Evolutionary conservation across 1,140 invertebrate genomes (phyloP), one percentile per base, ranked within the genome.

Genomic region (Olivierus martensii): DNA sequence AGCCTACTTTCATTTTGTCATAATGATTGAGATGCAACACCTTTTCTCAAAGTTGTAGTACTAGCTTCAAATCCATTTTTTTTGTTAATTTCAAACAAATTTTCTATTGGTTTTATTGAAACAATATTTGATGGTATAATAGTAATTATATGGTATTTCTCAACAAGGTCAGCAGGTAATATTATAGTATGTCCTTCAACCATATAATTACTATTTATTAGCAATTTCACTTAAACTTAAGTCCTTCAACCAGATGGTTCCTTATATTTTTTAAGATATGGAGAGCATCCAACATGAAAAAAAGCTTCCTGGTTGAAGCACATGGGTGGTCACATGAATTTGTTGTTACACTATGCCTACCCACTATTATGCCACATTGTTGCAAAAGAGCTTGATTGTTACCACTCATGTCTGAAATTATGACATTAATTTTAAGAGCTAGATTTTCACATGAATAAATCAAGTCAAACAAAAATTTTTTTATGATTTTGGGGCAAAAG

Each of bases 181-280:
- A n/a, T n/a, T n/a, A n/a, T n/a, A n/a, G n/a, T n/a, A n/a, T n/a
- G n/a, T n/a, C n/a, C n/a, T n/a, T n/a, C n/a, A 39, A 34, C 4
- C 4, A 49, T 37, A 39, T 19, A 21, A 38, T 49, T 35, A 18
- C 47, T 37, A 49, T 15, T 19, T 38, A 37, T 19, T 49, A 38
- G 11, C 35, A 37, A n/a, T n/a, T n/a, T n/a, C n/a, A n/a, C n/a
- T n/a, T n/a, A n/a, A n/a, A n/a, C n/a, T n/a, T n/a, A n/a, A n/a
- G n/a, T n/a, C n/a, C n/a, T n/a, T n/a, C n/a, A 39, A 34, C 4
- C 4, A 49, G 3, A 39, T 19, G 19, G 19, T 49, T 35, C 4
- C 47, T 37, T 18, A 49, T 34, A 22, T 49, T 49, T 21, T 49
- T 49, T 39, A 49, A 39, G 7, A 49, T 39, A 18, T 49, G 47